These are phyloP conservation scores for Dermolepida albohirtum DNA, from an alignment of 2,888 invertebrate genomes.

Conservation along the genomic window DNA sequence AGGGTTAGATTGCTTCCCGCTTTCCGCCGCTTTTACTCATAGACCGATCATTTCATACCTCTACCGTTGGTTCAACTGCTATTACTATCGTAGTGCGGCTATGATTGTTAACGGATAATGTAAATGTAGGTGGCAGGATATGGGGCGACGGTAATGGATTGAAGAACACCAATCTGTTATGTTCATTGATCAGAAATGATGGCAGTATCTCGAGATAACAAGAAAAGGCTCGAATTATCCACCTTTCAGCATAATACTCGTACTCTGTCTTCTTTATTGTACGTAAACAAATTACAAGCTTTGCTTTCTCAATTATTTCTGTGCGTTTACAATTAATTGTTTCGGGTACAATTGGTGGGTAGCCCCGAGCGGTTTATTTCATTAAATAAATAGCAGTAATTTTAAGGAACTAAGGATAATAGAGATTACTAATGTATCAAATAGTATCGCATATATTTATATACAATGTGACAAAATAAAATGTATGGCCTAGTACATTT, in stretches of 20 bases:
- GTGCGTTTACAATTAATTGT: slow-evolving; percentile 38
- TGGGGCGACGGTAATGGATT: slow-evolving; percentile 38
- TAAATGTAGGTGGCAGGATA: slow-evolving; percentile 36
- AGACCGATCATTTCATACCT: slow-evolving; percentile 1
- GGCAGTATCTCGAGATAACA: slow-evolving; percentile 37
- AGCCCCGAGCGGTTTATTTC: slow-evolving; percentile 1
- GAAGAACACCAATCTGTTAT: slow-evolving; percentile 41
- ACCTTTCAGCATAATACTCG: slow-evolving; percentile 29
- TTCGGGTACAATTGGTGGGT: slow-evolving; percentile 13
- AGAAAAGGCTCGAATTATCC: slow-evolving; percentile 20
- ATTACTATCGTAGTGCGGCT: slow-evolving; percentile 21
- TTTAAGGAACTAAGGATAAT: no score
- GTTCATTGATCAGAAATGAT: slow-evolving; percentile 41
- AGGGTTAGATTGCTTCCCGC: slow-evolving; percentile 44
- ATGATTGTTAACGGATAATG: slow-evolving; percentile 42
- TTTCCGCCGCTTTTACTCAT: slow-evolving; percentile 28
- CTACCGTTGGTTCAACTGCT: slow-evolving; percentile 2
- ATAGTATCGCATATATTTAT: no score
- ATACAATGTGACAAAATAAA: no score
- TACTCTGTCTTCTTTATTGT: slow-evolving; percentile 33
- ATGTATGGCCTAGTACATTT: no score
- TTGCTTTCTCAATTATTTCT: slow-evolving; percentile 42
- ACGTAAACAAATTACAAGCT: slow-evolving; percentile 44
- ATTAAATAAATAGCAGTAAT: not conserved
- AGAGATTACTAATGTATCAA: no score